These are phyloP conservation scores for Symphodus melops DNA, from an alignment of 2,113 vertebrate species.

Conservation along the genomic window DNA sequence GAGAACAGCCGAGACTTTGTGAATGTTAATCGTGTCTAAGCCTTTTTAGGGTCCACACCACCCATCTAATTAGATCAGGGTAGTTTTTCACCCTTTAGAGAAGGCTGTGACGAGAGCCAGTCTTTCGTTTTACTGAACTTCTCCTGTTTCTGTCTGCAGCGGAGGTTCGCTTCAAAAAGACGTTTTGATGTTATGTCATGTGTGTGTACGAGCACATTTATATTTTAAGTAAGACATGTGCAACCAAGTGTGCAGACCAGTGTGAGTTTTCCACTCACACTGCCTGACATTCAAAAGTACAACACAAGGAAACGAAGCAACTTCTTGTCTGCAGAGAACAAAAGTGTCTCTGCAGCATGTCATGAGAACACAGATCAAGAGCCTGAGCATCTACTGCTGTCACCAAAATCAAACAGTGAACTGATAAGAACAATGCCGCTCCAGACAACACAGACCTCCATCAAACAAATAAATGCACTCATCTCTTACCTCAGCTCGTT, in stretches of 20 bases:
- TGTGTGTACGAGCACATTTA: too few relatives aligned
- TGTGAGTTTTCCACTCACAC: too few relatives aligned
- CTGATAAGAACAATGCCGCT: conserved; percentile 5
- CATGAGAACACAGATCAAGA: conserved; percentile 40
- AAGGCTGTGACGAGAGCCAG: too few relatives aligned
- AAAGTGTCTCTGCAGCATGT: conserved; percentile 13
- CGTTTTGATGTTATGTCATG: too few relatives aligned
- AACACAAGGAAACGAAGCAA: conserved; percentile 11
- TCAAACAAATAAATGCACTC: background rate
- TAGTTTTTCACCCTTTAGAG: background rate
- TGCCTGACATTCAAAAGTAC: background rate
- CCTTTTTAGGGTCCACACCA: too few relatives aligned
- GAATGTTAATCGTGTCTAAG: too few relatives aligned
- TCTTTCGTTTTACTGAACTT: too few relatives aligned
- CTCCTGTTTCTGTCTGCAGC: too few relatives aligned
- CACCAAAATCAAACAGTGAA: conserved; percentile 29
- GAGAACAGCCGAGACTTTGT: too few relatives aligned
- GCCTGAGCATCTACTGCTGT: conserved; percentile 25
- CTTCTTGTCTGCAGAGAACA: conserved; percentile 15
- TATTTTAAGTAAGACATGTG: too few relatives aligned
- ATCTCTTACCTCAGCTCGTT: conserved; percentile 91
- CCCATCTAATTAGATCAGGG: background rate
- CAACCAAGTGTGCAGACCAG: too few relatives aligned
- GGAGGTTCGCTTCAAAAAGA: too few relatives aligned
- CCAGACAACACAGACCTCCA: conserved; percentile 12